Conservation (phyloP, 2,113 vertebrate species). For the Ammodytes dubius region DNA sequence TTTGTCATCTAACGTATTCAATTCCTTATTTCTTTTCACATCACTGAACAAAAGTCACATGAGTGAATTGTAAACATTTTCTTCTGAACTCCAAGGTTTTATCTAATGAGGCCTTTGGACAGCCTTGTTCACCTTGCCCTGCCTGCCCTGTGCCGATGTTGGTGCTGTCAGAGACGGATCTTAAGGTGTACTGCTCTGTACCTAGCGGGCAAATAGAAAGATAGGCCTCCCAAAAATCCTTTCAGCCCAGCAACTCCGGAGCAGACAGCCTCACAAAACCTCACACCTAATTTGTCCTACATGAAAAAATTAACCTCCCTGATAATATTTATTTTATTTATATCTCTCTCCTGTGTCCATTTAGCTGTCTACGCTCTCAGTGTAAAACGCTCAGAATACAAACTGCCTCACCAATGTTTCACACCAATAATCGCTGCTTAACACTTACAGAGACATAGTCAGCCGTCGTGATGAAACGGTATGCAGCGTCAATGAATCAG, state of each 20-base stretch:
- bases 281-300: constrained; percentile 35
- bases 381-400: constrained; percentile 28
- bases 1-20: not conserved
- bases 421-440: constrained; percentile 39
- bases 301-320: constrained; percentile 31
- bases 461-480: not conserved
- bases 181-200: constrained; percentile 20
- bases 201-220: constrained; percentile 60
- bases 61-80: constrained; percentile 58
- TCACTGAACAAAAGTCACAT: constrained; percentile 30
- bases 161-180: constrained; percentile 57
- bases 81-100: constrained; percentile 36
- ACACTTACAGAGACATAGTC: constrained; percentile 9
- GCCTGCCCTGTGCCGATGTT: constrained; percentile 33
- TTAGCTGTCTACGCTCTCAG: constrained; percentile 39
- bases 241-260: constrained; percentile 25
- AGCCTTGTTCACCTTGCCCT: constrained; percentile 63
- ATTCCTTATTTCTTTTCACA: not conserved
- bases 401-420: constrained; percentile 15
- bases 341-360: constrained; percentile 38
- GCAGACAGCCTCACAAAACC: constrained; percentile 28
- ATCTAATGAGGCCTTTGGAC: constrained; percentile 67
- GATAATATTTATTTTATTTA: constrained; percentile 29
- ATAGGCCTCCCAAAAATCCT: constrained; percentile 58
- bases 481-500: constrained; percentile 3